Conservation (phyloP, 2,797 vertebrate genomes). For the Tenualosa thibaudeaui region DNA sequence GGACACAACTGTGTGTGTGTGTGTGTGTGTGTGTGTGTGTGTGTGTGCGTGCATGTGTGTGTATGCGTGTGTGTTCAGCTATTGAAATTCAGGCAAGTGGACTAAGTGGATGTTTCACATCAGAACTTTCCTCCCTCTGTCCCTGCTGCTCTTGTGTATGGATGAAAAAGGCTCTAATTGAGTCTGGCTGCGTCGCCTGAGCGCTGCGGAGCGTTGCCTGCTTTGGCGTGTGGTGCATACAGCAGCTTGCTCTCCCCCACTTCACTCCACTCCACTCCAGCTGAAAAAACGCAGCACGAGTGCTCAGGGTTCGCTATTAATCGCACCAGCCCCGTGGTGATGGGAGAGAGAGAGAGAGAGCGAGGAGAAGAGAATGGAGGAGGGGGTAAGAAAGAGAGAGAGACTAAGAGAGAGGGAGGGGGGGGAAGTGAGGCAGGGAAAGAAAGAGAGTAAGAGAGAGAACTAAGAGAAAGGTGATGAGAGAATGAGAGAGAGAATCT, state of each 20-base stretch:
- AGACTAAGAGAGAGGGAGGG: background rate
- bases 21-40: conserved; percentile 20
- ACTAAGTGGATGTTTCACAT: conserved; percentile 6
- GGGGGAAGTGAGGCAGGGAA: too few relatives aligned
- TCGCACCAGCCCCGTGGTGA: background rate
- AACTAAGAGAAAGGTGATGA: too few relatives aligned
- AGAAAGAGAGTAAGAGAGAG: too few relatives aligned
- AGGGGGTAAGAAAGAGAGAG: too few relatives aligned
- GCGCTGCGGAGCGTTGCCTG: background rate
- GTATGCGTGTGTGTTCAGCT: conserved; percentile 9
- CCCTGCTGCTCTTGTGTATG: background rate
- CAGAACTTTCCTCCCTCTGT: background rate
- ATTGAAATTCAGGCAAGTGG: background rate
- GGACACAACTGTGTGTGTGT: background rate
- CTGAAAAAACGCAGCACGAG: background rate
- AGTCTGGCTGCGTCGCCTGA: background rate
- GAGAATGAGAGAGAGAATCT: background rate
- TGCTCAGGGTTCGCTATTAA: background rate
- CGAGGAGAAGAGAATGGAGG: background rate
- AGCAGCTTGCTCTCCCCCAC: background rate
- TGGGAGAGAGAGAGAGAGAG: background rate
- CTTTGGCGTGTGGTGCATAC: background rate
- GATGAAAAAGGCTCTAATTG: background rate
- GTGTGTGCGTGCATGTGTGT: background rate
- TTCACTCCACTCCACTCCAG: background rate